These are phyloP conservation scores for Lasioglossum villosulum DNA, from an alignment of 2,888 invertebrate genomes.

Conservation along the genomic window DNA sequence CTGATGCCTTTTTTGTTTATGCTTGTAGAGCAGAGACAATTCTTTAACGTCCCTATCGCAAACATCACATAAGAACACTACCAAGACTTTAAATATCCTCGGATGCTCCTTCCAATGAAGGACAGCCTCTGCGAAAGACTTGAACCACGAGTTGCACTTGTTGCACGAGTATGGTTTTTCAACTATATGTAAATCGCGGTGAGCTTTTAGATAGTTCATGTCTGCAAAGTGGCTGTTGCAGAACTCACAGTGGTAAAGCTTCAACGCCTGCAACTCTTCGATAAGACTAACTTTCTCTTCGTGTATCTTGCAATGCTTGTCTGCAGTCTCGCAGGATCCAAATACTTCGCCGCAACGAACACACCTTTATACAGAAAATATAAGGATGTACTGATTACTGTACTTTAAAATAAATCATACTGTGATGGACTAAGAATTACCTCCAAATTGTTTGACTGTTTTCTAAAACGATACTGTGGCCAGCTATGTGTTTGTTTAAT, in stretches of 20 bases:
- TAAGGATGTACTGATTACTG: background rate
- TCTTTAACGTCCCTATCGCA: slow-evolving; percentile 85
- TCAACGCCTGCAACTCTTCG: slow-evolving; percentile 72
- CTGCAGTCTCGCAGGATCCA: slow-evolving; percentile 67
- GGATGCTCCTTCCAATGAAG: slow-evolving; percentile 86
- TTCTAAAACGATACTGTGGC: slow-evolving; percentile 74
- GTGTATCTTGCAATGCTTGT: slow-evolving; percentile 71
- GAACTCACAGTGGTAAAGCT: slow-evolving; percentile 87
- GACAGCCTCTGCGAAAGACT: slow-evolving; percentile 86
- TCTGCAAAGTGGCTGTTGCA: slow-evolving; percentile 87
- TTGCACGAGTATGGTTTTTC: slow-evolving; percentile 85
- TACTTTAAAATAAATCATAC: background rate
- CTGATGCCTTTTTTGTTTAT: slow-evolving; percentile 86
- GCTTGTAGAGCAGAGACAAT: slow-evolving; percentile 86
- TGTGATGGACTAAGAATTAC: background rate
- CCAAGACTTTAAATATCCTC: slow-evolving; percentile 84
- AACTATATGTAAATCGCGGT: slow-evolving; percentile 84
- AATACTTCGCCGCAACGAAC: slow-evolving; percentile 74
- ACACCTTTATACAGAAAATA: slow-evolving; percentile 52
- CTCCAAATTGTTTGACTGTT: slow-evolving; percentile 75
- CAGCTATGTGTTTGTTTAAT: slow-evolving; percentile 75
- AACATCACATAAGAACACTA: slow-evolving; percentile 84
- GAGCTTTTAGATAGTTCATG: slow-evolving; percentile 84
- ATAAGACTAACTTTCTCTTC: slow-evolving; percentile 69
- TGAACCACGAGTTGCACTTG: slow-evolving; percentile 83